Conservation (phyloP, 2,888 invertebrate genomes). For the Eristalis intricaria region DNA sequence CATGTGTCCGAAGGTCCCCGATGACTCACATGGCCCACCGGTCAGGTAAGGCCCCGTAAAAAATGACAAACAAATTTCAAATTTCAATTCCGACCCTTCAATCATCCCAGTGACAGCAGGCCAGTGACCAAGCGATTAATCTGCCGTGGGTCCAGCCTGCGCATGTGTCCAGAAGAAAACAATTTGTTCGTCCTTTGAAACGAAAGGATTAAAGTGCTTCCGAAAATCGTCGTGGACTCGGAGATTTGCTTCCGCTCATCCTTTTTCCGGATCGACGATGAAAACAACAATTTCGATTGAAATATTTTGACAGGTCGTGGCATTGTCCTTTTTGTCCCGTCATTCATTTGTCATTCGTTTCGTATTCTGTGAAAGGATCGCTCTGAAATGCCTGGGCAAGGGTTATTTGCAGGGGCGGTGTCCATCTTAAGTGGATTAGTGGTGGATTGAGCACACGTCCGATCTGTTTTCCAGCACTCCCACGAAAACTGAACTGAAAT, state of each 20-base stretch:
- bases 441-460: conserved; percentile 45
- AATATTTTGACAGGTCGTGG: conserved; percentile 63
- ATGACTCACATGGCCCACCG: not conserved
- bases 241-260: conserved; percentile 61
- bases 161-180: conserved; percentile 12
- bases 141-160: not conserved
- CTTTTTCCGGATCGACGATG: conserved; percentile 35
- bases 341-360: conserved; percentile 35
- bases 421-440: conserved; percentile 69
- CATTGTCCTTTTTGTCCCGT: conserved; percentile 31
- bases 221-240: conserved; percentile 13
- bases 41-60: not conserved
- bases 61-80: not conserved
- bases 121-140: conserved; percentile 8
- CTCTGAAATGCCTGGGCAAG: conserved; percentile 27
- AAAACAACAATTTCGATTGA: conserved; percentile 51
- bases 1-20: not conserved
- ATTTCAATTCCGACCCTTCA: not conserved
- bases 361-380: not conserved
- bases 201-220: conserved; percentile 39
- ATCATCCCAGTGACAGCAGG: conserved; percentile 7
- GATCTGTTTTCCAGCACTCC: conserved; percentile 27
- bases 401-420: conserved; percentile 62
- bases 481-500: conserved; percentile 10
- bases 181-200: conserved; percentile 27